phyloP scores from a whole-genome alignment of 2,113 vertebrate species.

The Todiramphus saurophagus region DNA sequence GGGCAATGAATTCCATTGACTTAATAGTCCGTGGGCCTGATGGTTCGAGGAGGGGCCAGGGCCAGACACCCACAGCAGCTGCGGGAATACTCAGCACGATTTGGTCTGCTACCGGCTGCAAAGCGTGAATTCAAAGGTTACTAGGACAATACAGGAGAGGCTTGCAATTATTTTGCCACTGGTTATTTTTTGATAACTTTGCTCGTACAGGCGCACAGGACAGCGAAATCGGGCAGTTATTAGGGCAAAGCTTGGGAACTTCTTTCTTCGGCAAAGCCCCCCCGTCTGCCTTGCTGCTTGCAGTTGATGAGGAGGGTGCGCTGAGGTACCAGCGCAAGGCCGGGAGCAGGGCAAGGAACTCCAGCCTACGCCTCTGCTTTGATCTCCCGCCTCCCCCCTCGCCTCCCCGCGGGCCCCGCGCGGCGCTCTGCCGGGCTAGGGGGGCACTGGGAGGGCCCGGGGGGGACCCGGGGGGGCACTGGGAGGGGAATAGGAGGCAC shows the following conservation, averaged over 20 bases:
- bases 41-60: not conserved
- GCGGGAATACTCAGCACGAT: not conserved
- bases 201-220: not conserved
- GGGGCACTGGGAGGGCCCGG: too few relatives aligned
- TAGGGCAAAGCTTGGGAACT: not conserved
- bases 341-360: accelerated
- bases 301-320: accelerated
- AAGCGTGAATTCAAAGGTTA: not conserved
- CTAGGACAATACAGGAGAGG: not conserved
- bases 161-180: too few relatives aligned
- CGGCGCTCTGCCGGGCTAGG: too few relatives aligned
- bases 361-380: not conserved
- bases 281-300: not conserved
- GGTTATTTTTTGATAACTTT: not conserved
- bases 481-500: too few relatives aligned
- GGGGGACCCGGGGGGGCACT: too few relatives aligned
- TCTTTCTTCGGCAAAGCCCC: too few relatives aligned
- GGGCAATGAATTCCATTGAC: not conserved
- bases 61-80: not conserved
- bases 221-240: not conserved
- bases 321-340: not conserved
- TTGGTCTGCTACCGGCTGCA: not conserved
- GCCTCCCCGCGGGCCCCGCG: not conserved
- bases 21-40: not conserved
- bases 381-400: too few relatives aligned